Evolutionary conservation across 2,888 invertebrate species (phyloP).

Genomic region (Hirtodrosophila confusa): DNA sequence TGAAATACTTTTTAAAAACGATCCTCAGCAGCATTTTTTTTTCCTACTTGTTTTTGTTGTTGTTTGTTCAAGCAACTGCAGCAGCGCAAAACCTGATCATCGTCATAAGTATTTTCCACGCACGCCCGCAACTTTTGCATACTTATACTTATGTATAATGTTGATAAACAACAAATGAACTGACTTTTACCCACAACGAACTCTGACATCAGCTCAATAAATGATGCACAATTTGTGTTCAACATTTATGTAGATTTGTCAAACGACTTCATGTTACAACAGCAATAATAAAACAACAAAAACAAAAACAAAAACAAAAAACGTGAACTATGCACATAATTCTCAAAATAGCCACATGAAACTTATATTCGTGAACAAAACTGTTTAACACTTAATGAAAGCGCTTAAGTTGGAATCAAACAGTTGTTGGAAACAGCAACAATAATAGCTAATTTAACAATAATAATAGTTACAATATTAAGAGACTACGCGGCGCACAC

Average conservation of each 20-base stretch:
- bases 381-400: slow-evolving; percentile 35
- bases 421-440: slow-evolving; percentile 17
- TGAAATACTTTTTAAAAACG: slow-evolving; percentile 7
- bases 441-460: neutral
- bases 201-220: slow-evolving; percentile 30
- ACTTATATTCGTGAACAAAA: slow-evolving; percentile 46
- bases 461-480: slow-evolving; percentile 38
- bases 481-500: slow-evolving; percentile 28
- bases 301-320: slow-evolving; percentile 8
- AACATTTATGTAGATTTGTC: slow-evolving; percentile 12
- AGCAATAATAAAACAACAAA: slow-evolving; percentile 9
- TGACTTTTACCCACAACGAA: slow-evolving; percentile 17
- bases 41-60: slow-evolving; percentile 4
- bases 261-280: slow-evolving; percentile 24
- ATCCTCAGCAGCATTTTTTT: slow-evolving; percentile 12
- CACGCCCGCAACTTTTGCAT: slow-evolving; percentile 47
- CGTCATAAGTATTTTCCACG: slow-evolving; percentile 37
- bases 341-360: slow-evolving; percentile 58
- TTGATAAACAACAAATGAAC: slow-evolving; percentile 46
- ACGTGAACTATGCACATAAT: slow-evolving; percentile 33
- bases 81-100: slow-evolving; percentile 54
- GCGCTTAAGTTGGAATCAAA: slow-evolving; percentile 16
- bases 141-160: slow-evolving; percentile 24
- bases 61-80: slow-evolving; percentile 33
- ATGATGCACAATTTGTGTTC: slow-evolving; percentile 3